Base-by-base conservation (phyloP, 2,113 vertebrate species). In the Phodopus roborovskii region DNA sequence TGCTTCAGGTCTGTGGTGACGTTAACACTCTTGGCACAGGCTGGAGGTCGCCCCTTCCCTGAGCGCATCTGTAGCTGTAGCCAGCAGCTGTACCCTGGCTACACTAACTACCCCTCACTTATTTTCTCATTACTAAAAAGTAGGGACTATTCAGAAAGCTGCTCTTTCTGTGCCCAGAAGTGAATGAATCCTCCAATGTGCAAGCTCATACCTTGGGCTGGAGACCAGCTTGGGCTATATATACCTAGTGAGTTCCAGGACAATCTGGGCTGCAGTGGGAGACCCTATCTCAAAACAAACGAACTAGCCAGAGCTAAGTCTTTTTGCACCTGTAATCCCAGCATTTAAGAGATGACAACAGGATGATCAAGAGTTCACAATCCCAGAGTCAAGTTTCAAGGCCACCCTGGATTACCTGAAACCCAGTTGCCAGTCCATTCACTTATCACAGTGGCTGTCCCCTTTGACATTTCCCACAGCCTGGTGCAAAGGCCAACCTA, bases 101-200 rank as follows among this genome's bases (percentile, higher is more conserved):
- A 36, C 10, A 15, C 22, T 36, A 12, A 42, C 42, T 0, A 16
- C 53, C 53, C 9, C 22, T 36, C 9, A 2, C 74, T 56, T 62
- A 33, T 50, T 90, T 92, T 74, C 85, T 95, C 73, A 88, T 30
- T 79, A 45, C 39, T 74, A 78, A 68, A 56, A 92, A 94, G 26
- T 24, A 6, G 36, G 56, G 50, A 24, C 24, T 78, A 70, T 81
- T 73, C 33, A 28, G 66, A 81, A 74, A 64, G 75, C 81, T 66
- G 3, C 62, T 75, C 60, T 42, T 53, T 53, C 82, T 77, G 26
- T 60, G 53, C 70, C 93, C 33, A 42, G 20, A 75, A 91, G 28
- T 15, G 42, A 90, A 33, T 16, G 36, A 74, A 90, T 13, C 74
- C 39, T 87, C 42, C 16, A 28, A 33, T n/a, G 42, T 89, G 53